phyloP scores from a whole-genome alignment of 2,113 vertebrate genomes.

The Crotalus tigris region DNA sequence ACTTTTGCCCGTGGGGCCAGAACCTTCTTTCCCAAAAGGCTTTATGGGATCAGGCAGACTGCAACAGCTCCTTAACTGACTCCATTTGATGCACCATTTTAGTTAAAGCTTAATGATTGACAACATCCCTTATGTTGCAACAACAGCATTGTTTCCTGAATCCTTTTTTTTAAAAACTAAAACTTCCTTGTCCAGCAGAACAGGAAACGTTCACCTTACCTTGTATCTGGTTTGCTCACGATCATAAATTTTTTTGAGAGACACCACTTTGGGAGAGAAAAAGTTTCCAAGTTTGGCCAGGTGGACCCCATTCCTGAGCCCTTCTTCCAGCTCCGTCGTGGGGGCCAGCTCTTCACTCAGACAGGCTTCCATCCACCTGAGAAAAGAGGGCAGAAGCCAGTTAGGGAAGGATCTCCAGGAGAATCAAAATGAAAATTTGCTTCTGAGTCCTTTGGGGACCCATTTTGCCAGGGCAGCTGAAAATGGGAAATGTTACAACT shows the following conservation, averaged over 20 bases:
- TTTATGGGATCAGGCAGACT: background rate
- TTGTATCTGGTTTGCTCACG: constrained; percentile 95
- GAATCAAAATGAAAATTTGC: background rate
- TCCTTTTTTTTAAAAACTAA: background rate
- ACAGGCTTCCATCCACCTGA: constrained; percentile 98
- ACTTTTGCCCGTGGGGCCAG: background rate
- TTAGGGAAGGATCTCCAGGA: background rate
- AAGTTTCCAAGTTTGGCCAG: constrained; percentile 97
- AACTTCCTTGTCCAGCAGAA: background rate
- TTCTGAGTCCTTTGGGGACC: background rate
- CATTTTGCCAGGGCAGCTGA: background rate
- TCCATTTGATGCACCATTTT: background rate
- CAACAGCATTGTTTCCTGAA: background rate
- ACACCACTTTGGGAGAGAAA: constrained; percentile 92
- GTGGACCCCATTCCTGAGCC: constrained; percentile 93
- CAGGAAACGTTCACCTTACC: constrained; percentile 64
- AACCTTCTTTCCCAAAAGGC: background rate
- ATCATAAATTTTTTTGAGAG: constrained; percentile 96
- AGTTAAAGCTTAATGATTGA: background rate
- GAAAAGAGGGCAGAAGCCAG: background rate
- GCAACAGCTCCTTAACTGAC: background rate
- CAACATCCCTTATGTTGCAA: background rate
- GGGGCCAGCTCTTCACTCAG: constrained; percentile 91
- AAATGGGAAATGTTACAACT: background rate
- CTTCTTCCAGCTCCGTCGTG: constrained; percentile 96